Evolutionary conservation across 2,888 invertebrate genomes (phyloP), one percentile per base, ranked within the genome.

Genomic region (Uloborus plumipes): DNA sequence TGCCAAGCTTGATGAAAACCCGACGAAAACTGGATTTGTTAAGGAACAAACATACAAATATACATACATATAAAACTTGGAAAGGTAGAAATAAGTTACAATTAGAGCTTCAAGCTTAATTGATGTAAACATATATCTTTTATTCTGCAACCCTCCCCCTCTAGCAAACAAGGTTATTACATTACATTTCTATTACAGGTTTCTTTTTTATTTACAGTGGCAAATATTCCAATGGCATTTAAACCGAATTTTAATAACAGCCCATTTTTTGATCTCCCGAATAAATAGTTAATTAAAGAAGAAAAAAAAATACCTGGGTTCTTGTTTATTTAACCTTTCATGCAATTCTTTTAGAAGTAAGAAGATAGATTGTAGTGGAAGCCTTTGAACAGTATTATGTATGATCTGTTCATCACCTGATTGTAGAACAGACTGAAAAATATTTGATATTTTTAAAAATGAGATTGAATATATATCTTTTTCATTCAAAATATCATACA

Each of bases 331-430:
- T 22, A 84, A 18, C 64, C 87, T 89, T 87, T 31, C 88, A 84
- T 86, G 85, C 9, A 97, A 90, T 88, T 96, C 94, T 85, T 93
- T 92, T 6, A 97, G 88, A 16, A 97, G 89, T 0, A 92, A 92
- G 0, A 93, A 91, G 26, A 97, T 91, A 76, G 93, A 93, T 85
- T 93, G 93, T 0, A 95, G 91, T 0, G 96, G 96, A 78, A 98
- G 89, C 72, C 92, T 92, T 74, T 92, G 91, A 20, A 96, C 91
- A 0, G 97, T 96, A 84, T 93, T 92, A 59, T 90, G 89, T 9
- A 97, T 94, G 0, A 94, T 91, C 0, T 89, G 90, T 22, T 92
- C 91, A 74, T 95, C 93, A 67, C 91, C 91, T 67, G 91, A 92
- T 61, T 91, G 91, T 0, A 97, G 90, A 1, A 96, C 96, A 73